Evolutionary conservation across 2,797 vertebrate genomes (phyloP).

Genomic region (Gephyroberyx darwinii): DNA sequence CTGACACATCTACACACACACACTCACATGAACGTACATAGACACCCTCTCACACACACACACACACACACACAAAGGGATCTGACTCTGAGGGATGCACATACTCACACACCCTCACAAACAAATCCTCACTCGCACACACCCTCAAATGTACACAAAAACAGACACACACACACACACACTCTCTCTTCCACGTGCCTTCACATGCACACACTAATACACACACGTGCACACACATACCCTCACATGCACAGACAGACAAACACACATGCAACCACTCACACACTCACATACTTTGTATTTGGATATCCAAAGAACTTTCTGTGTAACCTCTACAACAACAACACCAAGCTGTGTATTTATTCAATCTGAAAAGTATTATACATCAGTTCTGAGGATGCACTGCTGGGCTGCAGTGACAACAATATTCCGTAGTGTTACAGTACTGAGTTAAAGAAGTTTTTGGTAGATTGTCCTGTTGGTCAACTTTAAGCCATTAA

Average conservation of each 20-base stretch:
- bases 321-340: slow-evolving; percentile 41
- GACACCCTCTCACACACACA: slow-evolving; percentile 2
- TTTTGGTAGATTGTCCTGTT: not conserved
- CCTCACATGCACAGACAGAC: slow-evolving; percentile 28
- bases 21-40: slow-evolving; percentile 30
- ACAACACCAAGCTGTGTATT: slow-evolving; percentile 4
- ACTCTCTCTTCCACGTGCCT: slow-evolving; percentile 17
- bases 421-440: not conserved
- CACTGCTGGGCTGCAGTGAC: not conserved
- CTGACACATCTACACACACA: slow-evolving; percentile 20
- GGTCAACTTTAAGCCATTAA: not conserved
- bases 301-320: slow-evolving; percentile 44
- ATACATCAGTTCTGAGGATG: slow-evolving; percentile 9
- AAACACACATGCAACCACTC: slow-evolving; percentile 32
- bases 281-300: slow-evolving; percentile 34
- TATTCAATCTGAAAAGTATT: slow-evolving; percentile 3
- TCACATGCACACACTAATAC: not conserved
- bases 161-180: slow-evolving; percentile 12
- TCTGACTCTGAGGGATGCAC: too few species aligned
- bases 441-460: not conserved
- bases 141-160: not conserved
- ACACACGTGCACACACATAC: slow-evolving; percentile 15
- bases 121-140: not conserved
- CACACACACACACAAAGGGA: too few species aligned
- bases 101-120: slow-evolving; percentile 26